These are phyloP conservation scores for Sepioteuthis lessoniana DNA, from an alignment of 2,888 invertebrate species.

Conservation along the genomic window DNA sequence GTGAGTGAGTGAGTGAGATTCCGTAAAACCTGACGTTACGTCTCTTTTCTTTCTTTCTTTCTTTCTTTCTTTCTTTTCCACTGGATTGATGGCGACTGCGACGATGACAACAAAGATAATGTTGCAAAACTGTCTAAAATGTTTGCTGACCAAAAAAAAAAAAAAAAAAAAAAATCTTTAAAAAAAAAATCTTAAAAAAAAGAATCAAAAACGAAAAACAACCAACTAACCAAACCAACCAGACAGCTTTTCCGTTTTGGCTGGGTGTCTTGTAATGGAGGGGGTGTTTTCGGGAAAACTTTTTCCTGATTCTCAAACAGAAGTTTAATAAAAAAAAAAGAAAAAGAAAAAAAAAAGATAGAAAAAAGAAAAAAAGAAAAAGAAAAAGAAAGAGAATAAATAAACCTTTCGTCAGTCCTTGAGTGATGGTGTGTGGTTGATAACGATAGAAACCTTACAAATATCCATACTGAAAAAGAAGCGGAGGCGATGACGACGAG, in stretches of 20 bases:
- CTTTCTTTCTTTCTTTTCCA: not conserved
- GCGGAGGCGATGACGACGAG: no score
- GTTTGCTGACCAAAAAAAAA: not conserved
- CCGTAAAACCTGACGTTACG: not conserved
- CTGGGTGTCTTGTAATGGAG: not conserved
- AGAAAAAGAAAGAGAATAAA: not conserved
- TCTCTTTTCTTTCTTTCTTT: no score
- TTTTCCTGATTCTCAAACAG: not conserved
- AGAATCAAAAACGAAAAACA: no score
- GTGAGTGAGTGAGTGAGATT: not conserved
- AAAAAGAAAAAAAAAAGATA: not conserved
- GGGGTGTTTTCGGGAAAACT: not conserved
- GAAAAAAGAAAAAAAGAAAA: not conserved
- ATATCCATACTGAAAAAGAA: not conserved
- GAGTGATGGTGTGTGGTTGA: not conserved
- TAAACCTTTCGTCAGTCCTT: not conserved
- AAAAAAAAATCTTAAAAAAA: no score
- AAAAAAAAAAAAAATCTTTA: no score
- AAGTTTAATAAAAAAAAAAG: not conserved
- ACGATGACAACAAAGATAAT: not conserved
- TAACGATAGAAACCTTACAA: not conserved
- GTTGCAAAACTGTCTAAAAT: not conserved
- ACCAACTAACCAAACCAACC: no score
- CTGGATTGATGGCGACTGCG: not conserved
- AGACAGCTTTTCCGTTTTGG: no score